Evolutionary conservation across 2,113 vertebrate genomes (phyloP).

Genomic region (Oreotragus oreotragus): DNA sequence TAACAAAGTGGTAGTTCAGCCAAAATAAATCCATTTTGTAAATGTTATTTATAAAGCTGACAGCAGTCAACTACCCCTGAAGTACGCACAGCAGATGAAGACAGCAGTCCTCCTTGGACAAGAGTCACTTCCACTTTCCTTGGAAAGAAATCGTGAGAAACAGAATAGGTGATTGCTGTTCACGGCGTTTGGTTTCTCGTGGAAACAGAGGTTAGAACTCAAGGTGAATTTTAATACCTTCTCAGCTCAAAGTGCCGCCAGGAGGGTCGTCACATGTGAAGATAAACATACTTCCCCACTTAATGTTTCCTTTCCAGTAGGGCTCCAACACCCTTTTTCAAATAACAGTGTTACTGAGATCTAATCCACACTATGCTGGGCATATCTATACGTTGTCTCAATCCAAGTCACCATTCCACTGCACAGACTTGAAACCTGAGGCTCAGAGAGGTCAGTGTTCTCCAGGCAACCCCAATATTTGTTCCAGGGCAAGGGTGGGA

Average conservation of each 20-base stretch:
- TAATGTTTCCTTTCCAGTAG: background rate
- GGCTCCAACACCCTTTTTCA: background rate
- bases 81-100: fast-evolving
- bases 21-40: background rate
- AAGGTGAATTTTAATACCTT: background rate
- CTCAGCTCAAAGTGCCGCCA: background rate
- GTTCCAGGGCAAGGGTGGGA: background rate
- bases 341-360: background rate
- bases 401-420: background rate
- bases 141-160: background rate
- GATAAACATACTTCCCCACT: background rate
- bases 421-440: background rate
- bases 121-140: background rate
- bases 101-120: background rate
- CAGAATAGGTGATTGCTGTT: background rate
- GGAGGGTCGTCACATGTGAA: fast-evolving
- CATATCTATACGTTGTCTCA: background rate
- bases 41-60: background rate
- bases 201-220: background rate
- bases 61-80: background rate
- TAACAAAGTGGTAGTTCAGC: background rate
- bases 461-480: background rate
- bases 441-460: background rate
- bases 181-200: fast-evolving
- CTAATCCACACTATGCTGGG: background rate